A percentile compares a stretch with the other conserved stretches of the same genome.
Conservation (phyloP, 2,797 vertebrate species). For the Ctenochaetus hawaiiensis region DNA sequence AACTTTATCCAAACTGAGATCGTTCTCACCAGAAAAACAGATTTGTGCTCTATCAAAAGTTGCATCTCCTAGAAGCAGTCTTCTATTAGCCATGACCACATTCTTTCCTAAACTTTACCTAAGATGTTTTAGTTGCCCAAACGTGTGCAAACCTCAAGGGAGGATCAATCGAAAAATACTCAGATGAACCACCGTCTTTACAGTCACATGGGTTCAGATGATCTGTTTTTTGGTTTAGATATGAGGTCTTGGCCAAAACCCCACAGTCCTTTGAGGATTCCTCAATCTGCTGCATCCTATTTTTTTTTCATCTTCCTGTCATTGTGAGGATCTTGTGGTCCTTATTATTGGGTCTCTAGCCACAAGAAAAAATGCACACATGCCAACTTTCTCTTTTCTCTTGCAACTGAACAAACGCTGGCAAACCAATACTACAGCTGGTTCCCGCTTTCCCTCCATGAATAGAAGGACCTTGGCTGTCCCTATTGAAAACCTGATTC, state of each 20-base stretch:
- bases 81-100: constrained; percentile 9
- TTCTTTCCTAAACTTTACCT: constrained; percentile 29
- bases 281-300: no score
- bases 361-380: constrained; percentile 6
- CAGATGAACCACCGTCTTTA: constrained; percentile 15
- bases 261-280: background rate
- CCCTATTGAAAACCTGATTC: constrained; percentile 64
- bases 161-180: constrained; percentile 9
- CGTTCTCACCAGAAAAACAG: background rate
- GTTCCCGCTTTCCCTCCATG: constrained; percentile 24
- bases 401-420: constrained; percentile 22
- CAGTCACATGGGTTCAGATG: background rate
- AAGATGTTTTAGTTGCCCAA: constrained; percentile 8
- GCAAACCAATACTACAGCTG: constrained; percentile 7
- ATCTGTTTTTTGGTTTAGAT: constrained; percentile 12
- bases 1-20: background rate
- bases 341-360: constrained; percentile 10
- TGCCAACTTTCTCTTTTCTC: constrained; percentile 11
- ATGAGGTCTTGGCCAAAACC: background rate
- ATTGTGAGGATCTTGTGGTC: constrained; percentile 8
- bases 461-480: constrained; percentile 68
- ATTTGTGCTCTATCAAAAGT: background rate
- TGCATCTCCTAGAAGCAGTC: background rate
- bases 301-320: background rate
- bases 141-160: constrained; percentile 3